These are phyloP conservation scores for Labia minor DNA, from an alignment of 2,888 invertebrate genomes.

Conservation along the genomic window DNA sequence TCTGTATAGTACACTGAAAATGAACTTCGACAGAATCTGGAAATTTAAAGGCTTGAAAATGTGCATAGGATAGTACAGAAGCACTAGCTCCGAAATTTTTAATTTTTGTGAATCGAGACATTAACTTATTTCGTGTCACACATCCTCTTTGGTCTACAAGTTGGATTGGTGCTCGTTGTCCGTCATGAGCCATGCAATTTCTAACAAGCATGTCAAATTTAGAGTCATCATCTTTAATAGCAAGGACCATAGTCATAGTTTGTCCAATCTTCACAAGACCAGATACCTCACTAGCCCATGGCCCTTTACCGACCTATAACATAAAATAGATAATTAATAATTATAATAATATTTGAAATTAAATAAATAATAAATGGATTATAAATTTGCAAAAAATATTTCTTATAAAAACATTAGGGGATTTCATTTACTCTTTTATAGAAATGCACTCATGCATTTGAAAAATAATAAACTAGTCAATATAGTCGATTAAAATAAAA, in stretches of 20 bases:
- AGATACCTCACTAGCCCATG: constrained; percentile 91
- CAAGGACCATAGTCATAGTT: constrained; percentile 93
- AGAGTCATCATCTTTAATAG: constrained; percentile 88
- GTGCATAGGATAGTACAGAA: constrained; percentile 81
- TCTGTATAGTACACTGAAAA: constrained; percentile 90
- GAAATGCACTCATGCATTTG: too few relatives aligned
- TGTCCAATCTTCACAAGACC: constrained; percentile 90
- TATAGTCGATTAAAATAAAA: too few relatives aligned
- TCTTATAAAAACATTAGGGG: neutral
- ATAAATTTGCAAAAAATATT: neutral
- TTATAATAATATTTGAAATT: neutral
- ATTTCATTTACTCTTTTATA: too few relatives aligned
- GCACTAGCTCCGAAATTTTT: constrained; percentile 91
- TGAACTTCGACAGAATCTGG: constrained; percentile 95
- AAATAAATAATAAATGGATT: constrained; percentile 23
- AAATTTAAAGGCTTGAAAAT: constrained; percentile 92
- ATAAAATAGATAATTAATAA: too few relatives aligned
- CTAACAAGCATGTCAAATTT: constrained; percentile 92
- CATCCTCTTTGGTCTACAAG: constrained; percentile 87
- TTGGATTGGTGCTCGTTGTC: constrained; percentile 85
- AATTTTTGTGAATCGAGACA: constrained; percentile 89
- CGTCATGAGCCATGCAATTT: constrained; percentile 90
- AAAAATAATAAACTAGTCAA: too few relatives aligned
- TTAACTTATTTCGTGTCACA: constrained; percentile 80
- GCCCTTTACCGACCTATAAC: constrained; percentile 67